A percentile compares a stretch with the other conserved stretches of the same genome.
phyloP scores from a whole-genome alignment of 2,113 vertebrate genomes.

The Dicrurus megarhynchus region DNA sequence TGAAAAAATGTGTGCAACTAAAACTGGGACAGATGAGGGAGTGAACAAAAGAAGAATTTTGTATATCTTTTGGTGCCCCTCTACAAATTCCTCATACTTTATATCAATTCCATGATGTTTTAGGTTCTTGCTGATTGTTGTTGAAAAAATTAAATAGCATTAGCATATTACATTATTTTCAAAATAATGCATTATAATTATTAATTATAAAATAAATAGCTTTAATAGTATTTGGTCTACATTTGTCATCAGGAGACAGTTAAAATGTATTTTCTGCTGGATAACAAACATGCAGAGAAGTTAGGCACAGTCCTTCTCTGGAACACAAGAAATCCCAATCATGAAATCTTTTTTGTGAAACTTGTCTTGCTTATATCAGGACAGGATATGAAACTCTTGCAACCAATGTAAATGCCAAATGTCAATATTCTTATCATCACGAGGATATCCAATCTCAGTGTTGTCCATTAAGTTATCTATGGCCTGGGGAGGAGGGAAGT shows the following conservation, averaged over 20 bases:
- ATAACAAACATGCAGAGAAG: background rate
- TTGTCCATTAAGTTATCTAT: background rate
- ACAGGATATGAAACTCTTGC: background rate
- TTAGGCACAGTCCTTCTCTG: background rate
- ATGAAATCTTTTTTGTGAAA: background rate
- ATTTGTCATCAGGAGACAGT: background rate
- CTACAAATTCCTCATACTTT: background rate
- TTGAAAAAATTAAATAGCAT: background rate
- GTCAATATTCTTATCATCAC: background rate
- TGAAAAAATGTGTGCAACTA: background rate
- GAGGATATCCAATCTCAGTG: background rate
- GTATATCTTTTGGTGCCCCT: background rate
- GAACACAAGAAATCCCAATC: background rate
- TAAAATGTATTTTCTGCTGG: background rate
- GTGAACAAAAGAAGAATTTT: background rate
- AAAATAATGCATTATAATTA: background rate
- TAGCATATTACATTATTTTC: background rate
- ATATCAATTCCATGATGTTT: fast-evolving
- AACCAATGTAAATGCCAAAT: background rate
- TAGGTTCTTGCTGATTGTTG: background rate
- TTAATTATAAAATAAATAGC: background rate
- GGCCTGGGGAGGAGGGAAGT: background rate
- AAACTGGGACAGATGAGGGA: background rate
- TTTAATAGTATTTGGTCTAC: background rate
- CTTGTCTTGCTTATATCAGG: background rate